phyloP scores from a whole-genome alignment of 1,140 invertebrate genomes.

The Heliconius congener region DNA sequence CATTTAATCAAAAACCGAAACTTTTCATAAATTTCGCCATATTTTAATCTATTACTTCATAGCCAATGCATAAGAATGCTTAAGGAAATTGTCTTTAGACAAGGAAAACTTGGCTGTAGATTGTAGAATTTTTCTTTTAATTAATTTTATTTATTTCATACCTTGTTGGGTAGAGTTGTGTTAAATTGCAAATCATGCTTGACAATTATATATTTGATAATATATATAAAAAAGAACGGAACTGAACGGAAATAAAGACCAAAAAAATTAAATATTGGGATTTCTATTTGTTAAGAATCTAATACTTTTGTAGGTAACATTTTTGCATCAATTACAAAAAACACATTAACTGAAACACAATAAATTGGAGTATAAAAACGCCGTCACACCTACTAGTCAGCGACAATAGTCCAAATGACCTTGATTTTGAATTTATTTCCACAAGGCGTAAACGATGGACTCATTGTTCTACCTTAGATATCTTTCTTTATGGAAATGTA shows the following conservation, averaged over 20 bases:
- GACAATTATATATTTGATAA: background rate
- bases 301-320: background rate
- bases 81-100: too few relatives aligned
- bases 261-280: too few relatives aligned
- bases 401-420: conserved; percentile 16
- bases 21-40: background rate
- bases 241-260: background rate
- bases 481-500: background rate
- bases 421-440: conserved; percentile 14
- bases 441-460: background rate
- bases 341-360: conserved; percentile 6
- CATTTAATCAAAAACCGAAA: background rate
- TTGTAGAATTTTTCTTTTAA: too few relatives aligned
- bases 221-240: background rate
- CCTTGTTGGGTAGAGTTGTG: too few relatives aligned
- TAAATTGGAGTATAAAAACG: background rate
- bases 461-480: background rate
- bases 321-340: conserved; percentile 2
- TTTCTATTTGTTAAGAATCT: too few relatives aligned
- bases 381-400: conserved; percentile 13
- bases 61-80: background rate
- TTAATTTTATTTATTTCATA: too few relatives aligned
- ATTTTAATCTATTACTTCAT: conserved; percentile 3
- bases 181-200: too few relatives aligned
- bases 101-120: too few relatives aligned